Percentiles rank a stretch among this genome's conserved stretches.
Conservation (phyloP, 2,888 invertebrate species). For the Caenorhabditis drosophilae region DNA sequence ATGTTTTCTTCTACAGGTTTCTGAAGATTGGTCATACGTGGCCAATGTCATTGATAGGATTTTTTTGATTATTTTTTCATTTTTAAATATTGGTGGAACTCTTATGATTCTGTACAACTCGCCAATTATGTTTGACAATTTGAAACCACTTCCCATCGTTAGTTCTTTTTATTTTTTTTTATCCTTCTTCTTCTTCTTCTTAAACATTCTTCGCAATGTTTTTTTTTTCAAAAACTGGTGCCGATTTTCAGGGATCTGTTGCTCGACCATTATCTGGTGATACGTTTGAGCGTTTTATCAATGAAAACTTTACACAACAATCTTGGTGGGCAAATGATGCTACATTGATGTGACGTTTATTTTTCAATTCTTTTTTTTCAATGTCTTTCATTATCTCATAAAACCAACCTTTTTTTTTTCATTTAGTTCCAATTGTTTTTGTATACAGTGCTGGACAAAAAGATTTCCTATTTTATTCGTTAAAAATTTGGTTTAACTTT, state of each 20-base stretch:
- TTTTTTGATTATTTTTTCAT: slow-evolving; percentile 62
- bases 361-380: background rate
- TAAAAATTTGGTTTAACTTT: too few relatives aligned
- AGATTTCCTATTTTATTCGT: too few relatives aligned
- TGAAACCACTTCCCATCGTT: slow-evolving; percentile 53
- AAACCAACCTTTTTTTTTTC: background rate
- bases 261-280: slow-evolving; percentile 48
- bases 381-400: background rate
- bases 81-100: slow-evolving; percentile 60
- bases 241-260: slow-evolving; percentile 30
- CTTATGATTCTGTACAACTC: slow-evolving; percentile 59
- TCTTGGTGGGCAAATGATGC: slow-evolving; percentile 45
- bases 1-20: slow-evolving; percentile 48
- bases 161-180: slow-evolving; percentile 9
- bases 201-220: too few relatives aligned
- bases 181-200: background rate
- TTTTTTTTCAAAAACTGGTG: too few relatives aligned
- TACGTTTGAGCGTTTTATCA: slow-evolving; percentile 50
- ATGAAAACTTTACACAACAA: slow-evolving; percentile 50
- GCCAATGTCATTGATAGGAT: slow-evolving; percentile 67
- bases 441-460: too few relatives aligned
- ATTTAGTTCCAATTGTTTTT: too few relatives aligned
- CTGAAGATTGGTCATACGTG: slow-evolving; percentile 68
- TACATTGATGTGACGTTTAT: background rate
- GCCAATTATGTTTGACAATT: slow-evolving; percentile 56